Percentiles rank a stretch among this genome's conserved stretches.
Evolutionary conservation across 2,888 invertebrate species (phyloP).

Genomic region (Drosophila helvetica): DNA sequence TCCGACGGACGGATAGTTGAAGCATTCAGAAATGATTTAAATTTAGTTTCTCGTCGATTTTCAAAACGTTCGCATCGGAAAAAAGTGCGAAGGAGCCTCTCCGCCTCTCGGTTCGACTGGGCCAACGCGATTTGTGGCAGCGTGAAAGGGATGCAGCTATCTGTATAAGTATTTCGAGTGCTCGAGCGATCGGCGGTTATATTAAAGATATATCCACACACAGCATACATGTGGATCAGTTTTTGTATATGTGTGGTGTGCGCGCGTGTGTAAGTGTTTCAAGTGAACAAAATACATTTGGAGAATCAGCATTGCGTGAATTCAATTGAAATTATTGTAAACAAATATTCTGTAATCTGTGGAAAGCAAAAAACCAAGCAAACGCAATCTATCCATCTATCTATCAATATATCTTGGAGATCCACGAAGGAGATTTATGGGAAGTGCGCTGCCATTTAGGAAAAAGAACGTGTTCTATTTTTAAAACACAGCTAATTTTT

Average conservation of each 20-base stretch:
- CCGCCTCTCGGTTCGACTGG: conserved; percentile 17
- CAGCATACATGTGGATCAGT: conserved; percentile 19
- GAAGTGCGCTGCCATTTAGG: conserved; percentile 73
- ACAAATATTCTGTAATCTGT: conserved; percentile 54
- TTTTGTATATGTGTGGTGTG: conserved; percentile 26
- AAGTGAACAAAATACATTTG: conserved; percentile 59
- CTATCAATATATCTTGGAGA: conserved; percentile 43
- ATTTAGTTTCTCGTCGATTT: conserved; percentile 78
- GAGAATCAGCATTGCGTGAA: conserved; percentile 42
- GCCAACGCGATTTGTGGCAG: conserved; percentile 58
- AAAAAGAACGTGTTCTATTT: conserved; percentile 79
- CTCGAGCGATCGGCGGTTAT: conserved; percentile 69
- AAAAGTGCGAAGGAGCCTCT: conserved; percentile 38
- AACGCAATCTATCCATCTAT: conserved; percentile 37
- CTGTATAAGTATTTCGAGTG: conserved; percentile 73
- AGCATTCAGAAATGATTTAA: conserved; percentile 67
- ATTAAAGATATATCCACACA: conserved; percentile 52
- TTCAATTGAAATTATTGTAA: conserved; percentile 58
- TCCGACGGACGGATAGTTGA: conserved; percentile 51
- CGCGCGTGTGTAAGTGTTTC: conserved; percentile 48
- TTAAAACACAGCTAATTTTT: conserved; percentile 81
- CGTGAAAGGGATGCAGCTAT: conserved; percentile 78
- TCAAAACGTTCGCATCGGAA: conserved; percentile 64
- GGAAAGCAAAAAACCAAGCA: conserved; percentile 17
- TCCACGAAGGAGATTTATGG: conserved; percentile 43